These are phyloP conservation scores for Drosophila fuyamai DNA, from an alignment of 1,140 invertebrate species.

Conservation along the genomic window DNA sequence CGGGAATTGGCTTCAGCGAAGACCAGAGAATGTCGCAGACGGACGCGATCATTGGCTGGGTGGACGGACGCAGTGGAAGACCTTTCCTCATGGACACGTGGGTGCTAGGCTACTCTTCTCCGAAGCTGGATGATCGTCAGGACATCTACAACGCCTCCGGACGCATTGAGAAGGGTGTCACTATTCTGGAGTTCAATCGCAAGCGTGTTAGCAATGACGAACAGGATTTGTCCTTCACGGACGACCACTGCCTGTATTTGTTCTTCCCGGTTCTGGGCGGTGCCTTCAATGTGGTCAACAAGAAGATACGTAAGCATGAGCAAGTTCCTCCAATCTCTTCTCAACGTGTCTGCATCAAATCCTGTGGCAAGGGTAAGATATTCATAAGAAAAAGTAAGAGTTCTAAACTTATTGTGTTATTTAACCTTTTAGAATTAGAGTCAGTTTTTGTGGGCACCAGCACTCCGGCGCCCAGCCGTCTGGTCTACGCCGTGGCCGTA, in stretches of 20 bases:
- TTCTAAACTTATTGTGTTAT: not conserved
- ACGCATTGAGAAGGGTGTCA: constrained; percentile 90
- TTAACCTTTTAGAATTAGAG: constrained; percentile 68
- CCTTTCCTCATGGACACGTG: constrained; percentile 95
- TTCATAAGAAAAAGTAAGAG: no score
- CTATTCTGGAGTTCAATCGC: constrained; percentile 92
- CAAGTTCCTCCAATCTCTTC: constrained; percentile 91
- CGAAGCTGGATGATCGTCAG: constrained; percentile 91
- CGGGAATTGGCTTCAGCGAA: constrained; percentile 96
- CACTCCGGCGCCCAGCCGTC: constrained; percentile 87
- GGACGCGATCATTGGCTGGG: constrained; percentile 92
- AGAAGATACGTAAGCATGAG: constrained; percentile 94
- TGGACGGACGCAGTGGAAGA: constrained; percentile 89
- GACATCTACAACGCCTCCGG: constrained; percentile 91
- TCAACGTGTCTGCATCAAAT: constrained; percentile 92
- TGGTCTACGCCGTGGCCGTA: constrained; percentile 90
- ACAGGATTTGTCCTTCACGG: constrained; percentile 93
- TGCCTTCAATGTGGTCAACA: constrained; percentile 92
- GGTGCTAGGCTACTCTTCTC: constrained; percentile 91
- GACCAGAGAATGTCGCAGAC: constrained; percentile 91
- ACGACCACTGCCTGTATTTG: constrained; percentile 93
- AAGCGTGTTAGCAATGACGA: constrained; percentile 91
- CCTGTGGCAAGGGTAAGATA: constrained; percentile 88
- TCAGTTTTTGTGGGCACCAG: constrained; percentile 87
- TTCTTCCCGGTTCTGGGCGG: constrained; percentile 96